Percentiles rank a stretch among this genome's conserved stretches.
Conservation (phyloP, 2,888 invertebrate species). For the Eupithecia centaureata region DNA sequence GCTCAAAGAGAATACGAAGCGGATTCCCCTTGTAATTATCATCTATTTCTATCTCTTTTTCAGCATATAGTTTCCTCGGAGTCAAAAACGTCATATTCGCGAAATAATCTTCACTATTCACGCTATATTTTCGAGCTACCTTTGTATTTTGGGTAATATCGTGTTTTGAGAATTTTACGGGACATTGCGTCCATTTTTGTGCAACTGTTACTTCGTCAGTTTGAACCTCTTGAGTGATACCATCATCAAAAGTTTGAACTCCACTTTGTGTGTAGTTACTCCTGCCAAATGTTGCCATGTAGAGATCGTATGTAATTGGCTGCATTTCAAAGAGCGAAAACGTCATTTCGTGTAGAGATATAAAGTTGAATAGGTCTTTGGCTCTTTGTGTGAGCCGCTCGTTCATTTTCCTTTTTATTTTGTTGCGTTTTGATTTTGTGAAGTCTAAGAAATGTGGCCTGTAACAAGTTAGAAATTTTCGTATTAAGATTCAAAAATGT, state of each 20-base stretch:
- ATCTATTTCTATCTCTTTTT: constrained; percentile 48
- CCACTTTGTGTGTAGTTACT: constrained; percentile 71
- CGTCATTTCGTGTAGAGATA: constrained; percentile 75
- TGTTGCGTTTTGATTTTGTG: constrained; percentile 67
- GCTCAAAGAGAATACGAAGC: constrained; percentile 71
- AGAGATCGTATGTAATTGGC: constrained; percentile 77
- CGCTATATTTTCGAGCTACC: constrained; percentile 47
- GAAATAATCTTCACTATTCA: constrained; percentile 59
- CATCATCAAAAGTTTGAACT: constrained; percentile 77
- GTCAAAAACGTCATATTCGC: constrained; percentile 61
- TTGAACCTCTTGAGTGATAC: constrained; percentile 68
- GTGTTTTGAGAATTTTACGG: constrained; percentile 69
- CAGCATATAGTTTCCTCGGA: constrained; percentile 41
- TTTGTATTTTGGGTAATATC: constrained; percentile 54
- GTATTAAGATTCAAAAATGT: background rate
- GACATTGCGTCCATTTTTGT: constrained; percentile 76
- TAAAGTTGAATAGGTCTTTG: constrained; percentile 70
- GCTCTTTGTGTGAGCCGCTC: constrained; percentile 68
- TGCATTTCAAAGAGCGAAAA: constrained; percentile 77
- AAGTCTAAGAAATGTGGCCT: constrained; percentile 75
- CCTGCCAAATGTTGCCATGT: constrained; percentile 75
- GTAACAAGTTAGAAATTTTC: constrained; percentile 43
- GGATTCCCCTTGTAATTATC: constrained; percentile 64
- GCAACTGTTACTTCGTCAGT: constrained; percentile 64
- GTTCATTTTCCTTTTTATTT: constrained; percentile 58